Base-by-base conservation (phyloP, 2,888 invertebrate species). In the Agrochola macilenta region DNA sequence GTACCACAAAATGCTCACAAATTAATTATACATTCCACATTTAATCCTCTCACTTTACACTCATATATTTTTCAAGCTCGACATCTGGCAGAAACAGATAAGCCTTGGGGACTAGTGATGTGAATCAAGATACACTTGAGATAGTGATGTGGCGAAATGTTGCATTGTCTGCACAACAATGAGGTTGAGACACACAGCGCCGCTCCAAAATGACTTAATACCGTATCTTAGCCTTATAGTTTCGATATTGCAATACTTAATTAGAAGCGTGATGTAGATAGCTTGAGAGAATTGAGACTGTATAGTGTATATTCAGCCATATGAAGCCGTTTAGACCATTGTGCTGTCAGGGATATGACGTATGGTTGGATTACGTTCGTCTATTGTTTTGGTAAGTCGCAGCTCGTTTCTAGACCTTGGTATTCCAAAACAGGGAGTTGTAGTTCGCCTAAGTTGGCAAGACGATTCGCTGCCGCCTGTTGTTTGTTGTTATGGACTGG, bases 111-210 rank as follows among this genome's bases (percentile, higher is more conserved):
- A 78, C 89, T 86, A 86, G 88, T 89, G 86, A 86, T 88, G 86
- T 87, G 88, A 87, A 87, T 87, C 82, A 77, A 64, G 87, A 87
- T 88, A 82, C 73, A 81, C 73, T 81, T 88, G 79, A 87, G 88
- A 88, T 87, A 79, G 79, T 66, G 72, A 49, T 81, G 81, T 88
- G 88, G 80, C 76, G 88, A 82, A 88, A 88, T 68, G 70, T 49
- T 73, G 69, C 86, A 89, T 88, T 88, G 88, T 88, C 81, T 88
- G 66, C 74, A 79, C 76, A 81, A 88, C 88, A 89, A 88, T 89
- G 79, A 87, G 68, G 26, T 89, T 89, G 73, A 84, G 76, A 63
- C 76, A 85, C 5, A 46, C 39, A 46, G 70, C 58, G 74, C 70
- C 73, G 75, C 61, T 79, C 77, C 63, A 79, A 79, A 88, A 79